These are phyloP conservation scores for Stenoptilia bipunctidactyla DNA, from an alignment of 2,888 invertebrate species.

Conservation along the genomic window DNA sequence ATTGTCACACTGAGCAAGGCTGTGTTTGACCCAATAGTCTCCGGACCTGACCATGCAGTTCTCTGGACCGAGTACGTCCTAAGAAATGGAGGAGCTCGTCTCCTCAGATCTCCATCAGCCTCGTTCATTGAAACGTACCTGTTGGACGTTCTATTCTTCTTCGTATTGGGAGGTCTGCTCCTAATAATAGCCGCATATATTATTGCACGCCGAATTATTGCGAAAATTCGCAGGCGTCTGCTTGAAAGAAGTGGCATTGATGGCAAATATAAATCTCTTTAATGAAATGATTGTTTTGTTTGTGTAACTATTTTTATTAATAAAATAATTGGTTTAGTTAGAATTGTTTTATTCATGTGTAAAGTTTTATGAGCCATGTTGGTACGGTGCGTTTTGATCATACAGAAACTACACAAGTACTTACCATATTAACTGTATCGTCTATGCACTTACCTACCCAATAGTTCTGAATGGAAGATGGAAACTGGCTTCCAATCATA, in stretches of 20 bases:
- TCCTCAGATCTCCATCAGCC: conserved; percentile 47
- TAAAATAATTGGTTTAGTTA: no score
- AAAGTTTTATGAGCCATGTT: no score
- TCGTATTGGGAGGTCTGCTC: conserved; percentile 8
- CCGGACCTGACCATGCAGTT: conserved; percentile 56
- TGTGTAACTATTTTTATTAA: no score
- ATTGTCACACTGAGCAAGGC: conserved; percentile 31
- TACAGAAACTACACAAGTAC: no score
- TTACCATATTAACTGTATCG: no score
- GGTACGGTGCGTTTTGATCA: no score
- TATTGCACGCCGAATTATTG: conserved; percentile 24
- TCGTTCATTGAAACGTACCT: conserved; percentile 44
- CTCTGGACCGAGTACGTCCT: conserved; percentile 70
- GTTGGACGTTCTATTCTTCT: conserved; percentile 27
- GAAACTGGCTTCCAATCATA: no score
- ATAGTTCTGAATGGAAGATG: no score
- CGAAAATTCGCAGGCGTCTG: conserved; percentile 26
- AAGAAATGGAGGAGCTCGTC: conserved; percentile 47
- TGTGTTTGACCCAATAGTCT: conserved; percentile 35
- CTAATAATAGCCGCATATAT: conserved; percentile 21
- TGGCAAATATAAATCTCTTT: conserved; percentile 52
- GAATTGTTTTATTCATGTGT: no score
- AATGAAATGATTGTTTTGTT: conserved; percentile 13
- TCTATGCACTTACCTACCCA: no score
- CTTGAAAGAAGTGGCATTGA: conserved; percentile 17